These are phyloP conservation scores for Leptopilina boulardi DNA, from an alignment of 1,140 invertebrate genomes.

Conservation along the genomic window DNA sequence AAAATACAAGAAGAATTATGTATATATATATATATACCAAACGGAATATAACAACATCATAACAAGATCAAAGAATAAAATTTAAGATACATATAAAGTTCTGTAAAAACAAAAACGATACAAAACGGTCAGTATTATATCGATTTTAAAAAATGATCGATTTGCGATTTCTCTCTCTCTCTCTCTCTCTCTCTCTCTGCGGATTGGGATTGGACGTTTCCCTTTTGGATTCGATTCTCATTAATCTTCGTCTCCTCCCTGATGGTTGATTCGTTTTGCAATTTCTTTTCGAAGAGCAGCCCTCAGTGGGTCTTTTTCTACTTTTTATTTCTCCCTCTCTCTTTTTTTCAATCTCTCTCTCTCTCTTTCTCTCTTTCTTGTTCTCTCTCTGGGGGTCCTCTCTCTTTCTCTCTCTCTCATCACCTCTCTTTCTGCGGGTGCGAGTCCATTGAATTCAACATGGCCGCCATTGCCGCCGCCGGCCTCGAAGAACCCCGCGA, in stretches of 20 bases:
- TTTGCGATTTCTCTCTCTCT: too few relatives aligned
- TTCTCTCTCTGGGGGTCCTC: slow-evolving; percentile 40
- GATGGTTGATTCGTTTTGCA: slow-evolving; percentile 64
- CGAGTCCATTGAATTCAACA: slow-evolving; percentile 55
- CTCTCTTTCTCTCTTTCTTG: slow-evolving; percentile 34
- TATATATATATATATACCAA: too few relatives aligned
- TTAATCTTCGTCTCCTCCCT: slow-evolving; percentile 70
- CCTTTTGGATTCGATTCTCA: slow-evolving; percentile 68
- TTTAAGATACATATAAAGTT: too few relatives aligned
- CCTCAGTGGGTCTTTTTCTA: slow-evolving; percentile 48
- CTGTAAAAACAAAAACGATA: too few relatives aligned
- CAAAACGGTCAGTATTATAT: too few relatives aligned
- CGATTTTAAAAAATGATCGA: too few relatives aligned
- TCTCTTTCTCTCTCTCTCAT: slow-evolving; percentile 52
- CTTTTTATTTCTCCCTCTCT: slow-evolving; percentile 37
- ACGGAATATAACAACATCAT: too few relatives aligned
- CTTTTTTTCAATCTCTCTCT: slow-evolving; percentile 41
- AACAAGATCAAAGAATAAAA: too few relatives aligned
- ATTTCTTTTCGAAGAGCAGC: slow-evolving; percentile 64
- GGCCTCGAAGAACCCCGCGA: slow-evolving; percentile 14
- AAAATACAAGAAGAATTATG: too few relatives aligned
- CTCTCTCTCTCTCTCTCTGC: too few relatives aligned
- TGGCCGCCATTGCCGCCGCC: slow-evolving; percentile 55
- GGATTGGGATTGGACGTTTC: slow-evolving; percentile 23
- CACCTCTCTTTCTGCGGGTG: slow-evolving; percentile 43